A percentile compares a stretch with the other conserved stretches of the same genome.
Evolutionary conservation across 2,888 invertebrate genomes (phyloP).

Genomic region (Xanthia togata): DNA sequence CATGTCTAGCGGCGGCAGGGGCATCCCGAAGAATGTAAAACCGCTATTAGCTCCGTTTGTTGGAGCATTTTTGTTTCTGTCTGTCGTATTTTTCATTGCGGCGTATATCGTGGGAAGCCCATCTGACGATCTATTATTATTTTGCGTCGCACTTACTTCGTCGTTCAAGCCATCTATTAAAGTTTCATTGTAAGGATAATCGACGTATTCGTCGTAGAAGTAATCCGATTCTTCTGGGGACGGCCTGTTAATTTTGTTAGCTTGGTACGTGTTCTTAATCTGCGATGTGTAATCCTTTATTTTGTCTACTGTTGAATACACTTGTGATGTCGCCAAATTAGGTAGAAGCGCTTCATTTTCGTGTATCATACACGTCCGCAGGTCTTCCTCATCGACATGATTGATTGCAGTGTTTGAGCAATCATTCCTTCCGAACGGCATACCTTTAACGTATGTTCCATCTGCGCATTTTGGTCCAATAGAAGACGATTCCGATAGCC

Average conservation of each 20-base stretch:
- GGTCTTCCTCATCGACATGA: conserved; percentile 86
- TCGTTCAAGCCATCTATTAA: conserved; percentile 81
- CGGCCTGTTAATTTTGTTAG: conserved; percentile 90
- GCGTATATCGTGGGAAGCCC: conserved; percentile 90
- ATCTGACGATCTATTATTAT: conserved; percentile 84
- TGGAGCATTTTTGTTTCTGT: conserved; percentile 78
- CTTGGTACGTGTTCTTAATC: conserved; percentile 84
- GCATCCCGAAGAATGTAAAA: conserved; percentile 96
- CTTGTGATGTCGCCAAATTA: conserved; percentile 90
- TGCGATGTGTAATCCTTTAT: conserved; percentile 86
- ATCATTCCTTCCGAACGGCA: conserved; percentile 93
- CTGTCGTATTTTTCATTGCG: conserved; percentile 78
- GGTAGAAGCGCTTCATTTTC: conserved; percentile 92
- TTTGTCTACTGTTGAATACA: conserved; percentile 91
- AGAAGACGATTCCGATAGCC: conserved; percentile 94
- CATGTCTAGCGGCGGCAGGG: conserved; percentile 93
- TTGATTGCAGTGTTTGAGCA: conserved; percentile 87
- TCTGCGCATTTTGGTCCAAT: conserved; percentile 95
- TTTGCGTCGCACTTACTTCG: conserved; percentile 77
- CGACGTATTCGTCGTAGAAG: conserved; percentile 95
- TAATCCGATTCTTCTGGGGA: conserved; percentile 95
- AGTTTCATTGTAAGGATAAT: conserved; percentile 93
- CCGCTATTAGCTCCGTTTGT: conserved; percentile 90
- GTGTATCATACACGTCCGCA: conserved; percentile 91
- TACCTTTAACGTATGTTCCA: conserved; percentile 93